A percentile compares a stretch with the other conserved stretches of the same genome.
Conservation (phyloP, 2,113 vertebrate species). For the Atrichornis clamosus region DNA sequence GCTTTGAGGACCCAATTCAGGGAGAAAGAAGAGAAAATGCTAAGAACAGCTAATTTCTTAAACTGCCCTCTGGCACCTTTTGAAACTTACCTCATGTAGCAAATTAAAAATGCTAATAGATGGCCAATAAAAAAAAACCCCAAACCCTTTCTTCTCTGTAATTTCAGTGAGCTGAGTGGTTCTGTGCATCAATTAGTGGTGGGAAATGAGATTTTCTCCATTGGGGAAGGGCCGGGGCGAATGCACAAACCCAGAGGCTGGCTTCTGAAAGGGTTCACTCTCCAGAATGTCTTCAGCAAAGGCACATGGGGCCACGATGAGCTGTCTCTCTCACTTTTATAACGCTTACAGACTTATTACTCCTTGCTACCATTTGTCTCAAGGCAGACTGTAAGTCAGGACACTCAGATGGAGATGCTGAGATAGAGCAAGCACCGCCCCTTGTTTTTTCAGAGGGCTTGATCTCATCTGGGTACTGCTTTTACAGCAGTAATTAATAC, state of each 20-base stretch:
- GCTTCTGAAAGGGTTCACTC: background rate
- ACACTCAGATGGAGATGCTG: background rate
- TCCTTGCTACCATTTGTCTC: background rate
- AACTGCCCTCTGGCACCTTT: conserved; percentile 63
- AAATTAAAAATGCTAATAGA: conserved; percentile 70
- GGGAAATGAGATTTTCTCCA: conserved; percentile 25
- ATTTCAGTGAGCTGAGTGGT: conserved; percentile 44
- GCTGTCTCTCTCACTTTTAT: background rate
- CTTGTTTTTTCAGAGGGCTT: background rate
- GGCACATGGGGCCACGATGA: background rate
- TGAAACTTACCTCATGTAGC: conserved; percentile 64
- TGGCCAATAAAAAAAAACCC: conserved; percentile 10
- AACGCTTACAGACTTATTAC: background rate
- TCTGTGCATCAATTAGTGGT: conserved; percentile 26
- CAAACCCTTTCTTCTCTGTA: conserved; percentile 2
- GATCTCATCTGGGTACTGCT: background rate
- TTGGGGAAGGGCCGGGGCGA: background rate
- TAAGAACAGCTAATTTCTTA: conserved; percentile 64
- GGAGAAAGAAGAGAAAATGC: conserved; percentile 36
- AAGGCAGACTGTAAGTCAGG: background rate
- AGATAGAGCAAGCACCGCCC: background rate
- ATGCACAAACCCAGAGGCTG: background rate
- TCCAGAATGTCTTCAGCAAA: background rate
- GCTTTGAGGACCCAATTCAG: conserved; percentile 21
- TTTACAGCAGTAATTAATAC: background rate